Base-by-base conservation (phyloP, 2,113 vertebrate genomes). In the Chionis minor region DNA sequence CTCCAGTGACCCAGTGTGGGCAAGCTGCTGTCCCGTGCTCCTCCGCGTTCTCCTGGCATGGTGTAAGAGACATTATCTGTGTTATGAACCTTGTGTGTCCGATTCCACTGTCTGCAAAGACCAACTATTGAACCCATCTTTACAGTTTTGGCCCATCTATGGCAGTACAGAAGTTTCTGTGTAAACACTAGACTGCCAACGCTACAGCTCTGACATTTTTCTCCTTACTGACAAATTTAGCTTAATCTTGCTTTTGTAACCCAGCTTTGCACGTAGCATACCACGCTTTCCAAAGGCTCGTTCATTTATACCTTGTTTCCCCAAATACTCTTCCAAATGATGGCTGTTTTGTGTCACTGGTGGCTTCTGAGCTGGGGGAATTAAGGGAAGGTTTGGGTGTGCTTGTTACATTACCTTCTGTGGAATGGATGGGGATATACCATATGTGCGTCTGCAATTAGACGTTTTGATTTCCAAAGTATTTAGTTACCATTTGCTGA, bases 401-500 rank as follows among this genome's bases (percentile, higher is more conserved):
- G 96, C 95, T 96, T 81, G 77, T 96, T 95, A 67, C 95, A 62
- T 92, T 94, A 95, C 97, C 97, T 97, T 96, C 96, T 61, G 81
- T 21, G 35, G 91, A 70, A 80, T 28, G 90, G 95, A 84, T 90
- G 85, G 95, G 97, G 86, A 38, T 83, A 75, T 28, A 16, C 97
- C 97, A 97, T 97, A 97, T 98, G 97, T 95, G 96, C 79, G 2
- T 38, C 90, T 66, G 97, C 96, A 98, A 98, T 97, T 97, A 98
- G 96, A 97, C 96, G 54, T 98, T 97, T 95, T 95, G 94, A 96
- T 97, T 97, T 97, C 96, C 94, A 61, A 32, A 97, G 97, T 94
- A 96, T 97, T 97, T 97, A 97, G 96, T 98, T 98, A 98, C 97
- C 95, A 98, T 96, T 98, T 98, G 97, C 97, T 98, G 97, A 97